These are phyloP conservation scores for Spheniscus humboldti DNA, from an alignment of 2,797 vertebrate species.

Conservation along the genomic window DNA sequence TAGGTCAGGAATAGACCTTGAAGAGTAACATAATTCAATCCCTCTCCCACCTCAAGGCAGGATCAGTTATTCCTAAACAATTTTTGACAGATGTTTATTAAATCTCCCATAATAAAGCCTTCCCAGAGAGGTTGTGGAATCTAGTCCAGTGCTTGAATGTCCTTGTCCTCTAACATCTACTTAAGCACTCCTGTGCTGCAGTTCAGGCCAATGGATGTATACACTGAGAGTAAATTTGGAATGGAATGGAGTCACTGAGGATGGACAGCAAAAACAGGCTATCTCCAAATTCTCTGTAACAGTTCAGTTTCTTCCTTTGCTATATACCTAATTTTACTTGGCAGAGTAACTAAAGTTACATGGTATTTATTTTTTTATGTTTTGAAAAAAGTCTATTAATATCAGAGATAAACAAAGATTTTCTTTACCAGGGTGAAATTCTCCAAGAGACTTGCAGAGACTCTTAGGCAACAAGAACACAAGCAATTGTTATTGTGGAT, in stretches of 20 bases:
- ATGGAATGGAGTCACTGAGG: background rate
- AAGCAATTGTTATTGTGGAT: background rate
- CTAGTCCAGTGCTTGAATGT: background rate
- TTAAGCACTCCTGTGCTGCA: background rate
- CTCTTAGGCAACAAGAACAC: conserved; percentile 29
- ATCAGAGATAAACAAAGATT: background rate
- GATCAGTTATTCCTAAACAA: background rate
- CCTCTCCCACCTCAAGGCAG: background rate
- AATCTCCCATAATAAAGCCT: background rate
- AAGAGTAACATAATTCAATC: background rate
- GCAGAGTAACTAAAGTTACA: background rate
- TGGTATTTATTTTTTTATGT: background rate
- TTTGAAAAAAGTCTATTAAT: background rate
- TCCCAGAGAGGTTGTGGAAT: background rate
- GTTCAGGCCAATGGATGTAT: background rate
- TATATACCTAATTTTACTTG: background rate
- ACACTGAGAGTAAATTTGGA: background rate
- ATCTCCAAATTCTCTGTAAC: background rate
- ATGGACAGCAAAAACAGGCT: background rate
- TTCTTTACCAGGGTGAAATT: background rate
- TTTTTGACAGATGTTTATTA: background rate
- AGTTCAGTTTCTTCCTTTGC: background rate
- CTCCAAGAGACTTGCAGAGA: background rate
- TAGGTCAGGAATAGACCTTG: background rate
- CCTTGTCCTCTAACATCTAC: background rate